A percentile compares a stretch with the other conserved stretches of the same genome.
These are phyloP conservation scores for Drosophila merina DNA, from an alignment of 2,888 invertebrate genomes.

Conservation along the genomic window DNA sequence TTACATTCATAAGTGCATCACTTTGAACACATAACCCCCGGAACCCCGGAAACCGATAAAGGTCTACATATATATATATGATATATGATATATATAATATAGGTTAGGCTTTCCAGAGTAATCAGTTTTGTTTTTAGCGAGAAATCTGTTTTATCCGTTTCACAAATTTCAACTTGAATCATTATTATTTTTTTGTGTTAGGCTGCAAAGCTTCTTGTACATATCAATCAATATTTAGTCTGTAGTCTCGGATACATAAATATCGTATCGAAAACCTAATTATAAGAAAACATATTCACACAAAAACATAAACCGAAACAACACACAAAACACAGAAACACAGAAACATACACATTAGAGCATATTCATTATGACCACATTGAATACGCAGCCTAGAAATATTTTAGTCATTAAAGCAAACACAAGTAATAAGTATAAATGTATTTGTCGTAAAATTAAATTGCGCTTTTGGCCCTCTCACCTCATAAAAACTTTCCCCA, in stretches of 20 bases:
- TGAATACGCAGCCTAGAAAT: slow-evolving; percentile 37
- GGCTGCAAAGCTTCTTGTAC: slow-evolving; percentile 65
- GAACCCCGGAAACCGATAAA: slow-evolving; percentile 4
- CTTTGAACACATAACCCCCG: neutral
- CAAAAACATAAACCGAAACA: too few species aligned
- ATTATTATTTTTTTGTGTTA: slow-evolving; percentile 39
- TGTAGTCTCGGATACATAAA: slow-evolving; percentile 24
- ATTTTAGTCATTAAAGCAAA: slow-evolving; percentile 39
- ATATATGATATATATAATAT: slow-evolving; percentile 19
- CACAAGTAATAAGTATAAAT: slow-evolving; percentile 47
- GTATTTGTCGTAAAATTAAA: slow-evolving; percentile 50
- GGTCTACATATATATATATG: slow-evolving; percentile 16
- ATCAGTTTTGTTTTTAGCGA: slow-evolving; percentile 46
- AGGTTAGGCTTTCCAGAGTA: slow-evolving; percentile 26
- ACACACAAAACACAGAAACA: too few species aligned
- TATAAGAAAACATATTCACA: slow-evolving; percentile 27
- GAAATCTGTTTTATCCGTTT: slow-evolving; percentile 28
- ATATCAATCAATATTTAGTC: slow-evolving; percentile 57
- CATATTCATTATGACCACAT: slow-evolving; percentile 41
- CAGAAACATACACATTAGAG: slow-evolving; percentile 9
- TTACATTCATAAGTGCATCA: slow-evolving; percentile 57
- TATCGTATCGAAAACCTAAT: slow-evolving; percentile 19
- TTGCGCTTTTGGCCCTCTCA: slow-evolving; percentile 38
- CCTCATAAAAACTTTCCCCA: neutral
- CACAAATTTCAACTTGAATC: slow-evolving; percentile 8